Conservation (phyloP, 2,888 invertebrate species). For the Habroteleia sp. region DNA sequence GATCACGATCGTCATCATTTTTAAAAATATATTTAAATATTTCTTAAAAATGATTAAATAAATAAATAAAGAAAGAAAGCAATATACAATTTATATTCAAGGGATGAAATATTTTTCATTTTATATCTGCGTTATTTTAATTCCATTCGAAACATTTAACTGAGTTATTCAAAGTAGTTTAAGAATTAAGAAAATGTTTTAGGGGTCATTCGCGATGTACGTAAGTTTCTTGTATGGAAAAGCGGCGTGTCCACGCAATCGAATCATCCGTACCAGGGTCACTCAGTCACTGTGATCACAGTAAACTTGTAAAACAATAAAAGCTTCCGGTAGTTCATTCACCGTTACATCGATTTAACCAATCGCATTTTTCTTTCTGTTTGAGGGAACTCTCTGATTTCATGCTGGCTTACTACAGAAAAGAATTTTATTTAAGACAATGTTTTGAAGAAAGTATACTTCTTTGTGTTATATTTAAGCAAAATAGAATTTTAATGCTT, state of each 20-base stretch:
- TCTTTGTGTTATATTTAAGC: no score
- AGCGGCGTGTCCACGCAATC: constrained; percentile 69
- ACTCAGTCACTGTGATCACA: constrained; percentile 46
- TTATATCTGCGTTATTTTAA: no score
- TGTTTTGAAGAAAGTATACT: no score
- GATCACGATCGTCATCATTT: no score
- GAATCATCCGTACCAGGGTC: constrained; percentile 70
- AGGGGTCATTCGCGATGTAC: constrained; percentile 41
- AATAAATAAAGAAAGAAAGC: no score
- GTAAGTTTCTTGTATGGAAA: constrained; percentile 51
- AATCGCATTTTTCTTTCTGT: constrained; percentile 54
- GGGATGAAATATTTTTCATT: no score
- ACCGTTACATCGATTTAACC: constrained; percentile 63
- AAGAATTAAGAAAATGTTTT: constrained; percentile 26
- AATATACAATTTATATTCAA: no score
- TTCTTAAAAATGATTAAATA: no score
- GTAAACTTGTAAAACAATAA: constrained; percentile 80
- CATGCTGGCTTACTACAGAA: constrained; percentile 13
- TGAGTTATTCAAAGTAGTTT: constrained; percentile 31
- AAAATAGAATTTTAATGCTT: no score
- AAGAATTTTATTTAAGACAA: constrained; percentile 14
- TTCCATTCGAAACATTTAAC: no score
- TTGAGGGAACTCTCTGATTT: constrained; percentile 45
- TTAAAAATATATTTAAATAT: no score
- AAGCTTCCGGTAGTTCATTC: constrained; percentile 78